phyloP scores from a whole-genome alignment of 92 coral and sea anemone genomes.

The Meandrina meandrites region DNA sequence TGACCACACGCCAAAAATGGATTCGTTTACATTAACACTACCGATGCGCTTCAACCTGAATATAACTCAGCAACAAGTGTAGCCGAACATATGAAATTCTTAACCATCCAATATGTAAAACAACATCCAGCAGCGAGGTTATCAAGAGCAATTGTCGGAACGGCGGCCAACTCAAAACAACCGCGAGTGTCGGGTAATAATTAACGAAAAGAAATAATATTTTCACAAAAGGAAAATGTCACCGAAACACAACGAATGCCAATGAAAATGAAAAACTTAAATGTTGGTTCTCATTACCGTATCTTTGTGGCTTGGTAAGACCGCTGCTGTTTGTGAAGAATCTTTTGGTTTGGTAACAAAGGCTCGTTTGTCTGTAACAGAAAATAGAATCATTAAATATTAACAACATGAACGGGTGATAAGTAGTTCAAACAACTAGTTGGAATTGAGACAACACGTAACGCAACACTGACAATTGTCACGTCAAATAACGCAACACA shows the following conservation, averaged over 20 bases:
- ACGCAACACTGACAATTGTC: conserved; percentile 4
- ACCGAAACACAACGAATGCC: background rate
- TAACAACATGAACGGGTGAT: conserved; percentile 47
- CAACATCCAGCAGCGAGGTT: background rate
- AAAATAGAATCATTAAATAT: conserved; percentile 50
- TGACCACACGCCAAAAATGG: no score
- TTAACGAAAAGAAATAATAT: background rate
- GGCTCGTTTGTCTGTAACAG: conserved; percentile 44
- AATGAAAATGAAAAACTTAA: background rate
- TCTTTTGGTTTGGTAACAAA: conserved; percentile 39
- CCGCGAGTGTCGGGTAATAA: background rate
- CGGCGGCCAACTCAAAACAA: background rate
- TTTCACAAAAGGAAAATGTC: background rate
- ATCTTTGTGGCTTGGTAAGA: background rate
- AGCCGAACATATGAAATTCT: background rate
- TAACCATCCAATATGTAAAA: background rate
- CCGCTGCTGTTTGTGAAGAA: background rate
- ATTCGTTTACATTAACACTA: background rate
- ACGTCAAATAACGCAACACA: background rate
- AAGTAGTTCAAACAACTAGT: background rate
- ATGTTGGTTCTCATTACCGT: conserved; percentile 7
- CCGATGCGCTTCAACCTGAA: background rate
- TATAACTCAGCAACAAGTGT: background rate
- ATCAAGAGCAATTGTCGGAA: background rate
- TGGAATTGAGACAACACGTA: background rate